A percentile compares a stretch with the other conserved stretches of the same genome.
Evolutionary conservation across 2,113 vertebrate species (phyloP).

Genomic region (Semnornis frantzii): DNA sequence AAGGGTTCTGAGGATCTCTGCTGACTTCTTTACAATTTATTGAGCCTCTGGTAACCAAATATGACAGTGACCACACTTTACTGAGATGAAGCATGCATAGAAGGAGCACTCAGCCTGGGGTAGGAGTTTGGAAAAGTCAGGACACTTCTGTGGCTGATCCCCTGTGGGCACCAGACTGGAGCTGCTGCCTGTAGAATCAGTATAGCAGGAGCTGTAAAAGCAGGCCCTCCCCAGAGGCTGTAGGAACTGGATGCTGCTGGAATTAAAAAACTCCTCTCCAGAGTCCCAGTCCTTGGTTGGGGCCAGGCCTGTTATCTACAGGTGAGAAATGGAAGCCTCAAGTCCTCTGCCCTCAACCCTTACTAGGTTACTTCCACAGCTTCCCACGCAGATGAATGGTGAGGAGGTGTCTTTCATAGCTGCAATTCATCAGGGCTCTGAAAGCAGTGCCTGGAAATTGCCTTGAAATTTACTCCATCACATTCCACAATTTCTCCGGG

Average conservation of each 20-base stretch:
- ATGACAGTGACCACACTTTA: no score
- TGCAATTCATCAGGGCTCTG: neutral
- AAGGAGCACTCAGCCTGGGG: neutral
- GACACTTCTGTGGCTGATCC: neutral
- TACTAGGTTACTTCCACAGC: neutral
- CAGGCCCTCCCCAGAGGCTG: neutral
- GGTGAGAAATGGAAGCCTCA: neutral
- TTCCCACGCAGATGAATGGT: fast-evolving
- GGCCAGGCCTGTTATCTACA: neutral
- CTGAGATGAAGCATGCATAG: no score
- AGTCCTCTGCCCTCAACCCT: neutral
- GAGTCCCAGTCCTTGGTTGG: neutral
- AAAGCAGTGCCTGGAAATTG: neutral
- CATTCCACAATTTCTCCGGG: neutral
- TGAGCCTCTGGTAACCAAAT: no score
- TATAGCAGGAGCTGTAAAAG: neutral
- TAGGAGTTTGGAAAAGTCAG: neutral
- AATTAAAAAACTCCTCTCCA: neutral
- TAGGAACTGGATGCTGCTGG: neutral
- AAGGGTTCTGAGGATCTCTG: no score
- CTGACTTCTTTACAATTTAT: no score
- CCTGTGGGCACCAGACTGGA: neutral
- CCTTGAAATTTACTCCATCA: neutral
- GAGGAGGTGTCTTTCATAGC: neutral
- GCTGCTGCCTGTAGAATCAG: neutral